These are phyloP conservation scores for Mercenaria mercenaria DNA, from an alignment of 1,140 invertebrate species.

Conservation along the genomic window DNA sequence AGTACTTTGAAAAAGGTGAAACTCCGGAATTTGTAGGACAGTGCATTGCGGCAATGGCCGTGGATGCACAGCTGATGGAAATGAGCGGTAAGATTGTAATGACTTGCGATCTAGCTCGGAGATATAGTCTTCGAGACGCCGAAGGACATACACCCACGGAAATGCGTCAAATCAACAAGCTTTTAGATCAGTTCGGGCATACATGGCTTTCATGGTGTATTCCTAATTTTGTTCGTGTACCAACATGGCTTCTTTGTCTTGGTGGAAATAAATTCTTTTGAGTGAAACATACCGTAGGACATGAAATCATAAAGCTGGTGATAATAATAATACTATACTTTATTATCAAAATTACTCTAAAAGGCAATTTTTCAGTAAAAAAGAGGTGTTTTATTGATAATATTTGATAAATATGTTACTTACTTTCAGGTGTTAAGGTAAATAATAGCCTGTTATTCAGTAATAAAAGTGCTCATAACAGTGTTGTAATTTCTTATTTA, in stretches of 20 bases:
- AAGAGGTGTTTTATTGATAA: too few relatives aligned
- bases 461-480: too few relatives aligned
- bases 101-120: constrained; percentile 81
- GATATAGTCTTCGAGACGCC: constrained; percentile 84
- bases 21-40: constrained; percentile 83
- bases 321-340: too few relatives aligned
- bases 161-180: constrained; percentile 62
- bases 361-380: too few relatives aligned
- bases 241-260: constrained; percentile 72
- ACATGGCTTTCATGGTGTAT: constrained; percentile 61
- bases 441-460: too few relatives aligned
- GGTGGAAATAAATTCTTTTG: constrained; percentile 72
- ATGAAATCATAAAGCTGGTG: too few relatives aligned
- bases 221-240: constrained; percentile 73
- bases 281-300: too few relatives aligned
- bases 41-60: constrained; percentile 79
- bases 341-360: too few relatives aligned
- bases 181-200: constrained; percentile 25
- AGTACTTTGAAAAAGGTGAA: constrained; percentile 73
- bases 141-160: constrained; percentile 75
- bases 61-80: constrained; percentile 82
- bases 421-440: too few relatives aligned
- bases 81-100: constrained; percentile 83
- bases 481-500: too few relatives aligned
- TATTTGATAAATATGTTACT: too few relatives aligned